phyloP scores from a whole-genome alignment of 2,888 invertebrate genomes.

The Halictus ligatus region DNA sequence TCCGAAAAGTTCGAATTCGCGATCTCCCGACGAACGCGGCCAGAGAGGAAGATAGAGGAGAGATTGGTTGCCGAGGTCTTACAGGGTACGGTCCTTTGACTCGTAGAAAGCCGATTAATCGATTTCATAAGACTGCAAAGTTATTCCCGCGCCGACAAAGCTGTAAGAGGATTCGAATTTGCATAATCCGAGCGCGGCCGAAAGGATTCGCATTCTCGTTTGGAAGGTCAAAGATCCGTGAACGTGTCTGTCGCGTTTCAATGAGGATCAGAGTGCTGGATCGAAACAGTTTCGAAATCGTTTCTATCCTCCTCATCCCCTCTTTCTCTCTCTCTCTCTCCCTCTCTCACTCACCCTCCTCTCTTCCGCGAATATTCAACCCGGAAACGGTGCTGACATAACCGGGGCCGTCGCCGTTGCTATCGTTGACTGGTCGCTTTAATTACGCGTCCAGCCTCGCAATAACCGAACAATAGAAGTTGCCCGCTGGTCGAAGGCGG shows the following conservation, averaged over 20 bases:
- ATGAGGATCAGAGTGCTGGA: slow-evolving; percentile 16
- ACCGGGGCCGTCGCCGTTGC: neutral
- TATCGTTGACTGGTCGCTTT: slow-evolving; percentile 7
- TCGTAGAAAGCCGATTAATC: slow-evolving; percentile 48
- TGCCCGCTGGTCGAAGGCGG: slow-evolving; percentile 19
- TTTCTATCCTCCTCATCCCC: neutral
- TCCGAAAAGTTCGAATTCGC: neutral
- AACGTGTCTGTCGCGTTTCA: slow-evolving; percentile 36
- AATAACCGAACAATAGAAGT: slow-evolving; percentile 24
- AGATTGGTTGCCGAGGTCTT: neutral
- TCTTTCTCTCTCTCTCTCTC: neutral
- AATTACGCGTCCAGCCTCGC: neutral
- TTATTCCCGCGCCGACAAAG: slow-evolving; percentile 51
- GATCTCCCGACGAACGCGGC: neutral
- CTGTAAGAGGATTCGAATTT: slow-evolving; percentile 67
- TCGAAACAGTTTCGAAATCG: neutral
- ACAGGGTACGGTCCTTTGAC: neutral
- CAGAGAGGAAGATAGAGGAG: neutral
- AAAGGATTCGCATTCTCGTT: slow-evolving; percentile 41
- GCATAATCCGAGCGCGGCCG: slow-evolving; percentile 56
- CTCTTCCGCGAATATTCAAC: neutral
- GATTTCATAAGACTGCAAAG: slow-evolving; percentile 53
- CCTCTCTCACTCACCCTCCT: neutral
- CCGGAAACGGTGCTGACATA: neutral
- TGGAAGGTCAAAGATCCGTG: slow-evolving; percentile 40